Conservation (phyloP, 1,140 invertebrate genomes). For the Mycetomoellerius zeteki region DNA sequence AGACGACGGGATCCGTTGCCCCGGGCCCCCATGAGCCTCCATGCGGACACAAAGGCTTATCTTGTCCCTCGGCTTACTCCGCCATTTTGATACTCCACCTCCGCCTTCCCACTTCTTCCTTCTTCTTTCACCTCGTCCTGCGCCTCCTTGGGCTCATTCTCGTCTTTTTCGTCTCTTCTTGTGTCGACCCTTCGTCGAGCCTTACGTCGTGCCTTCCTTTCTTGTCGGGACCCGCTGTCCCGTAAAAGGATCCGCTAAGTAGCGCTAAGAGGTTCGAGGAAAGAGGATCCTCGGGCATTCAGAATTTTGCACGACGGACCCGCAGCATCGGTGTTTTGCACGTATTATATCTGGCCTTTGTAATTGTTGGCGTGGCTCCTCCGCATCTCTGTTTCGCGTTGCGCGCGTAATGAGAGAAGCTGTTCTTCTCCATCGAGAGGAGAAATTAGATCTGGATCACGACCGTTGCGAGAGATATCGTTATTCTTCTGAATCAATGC, state of each 20-base stretch:
- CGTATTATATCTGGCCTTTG: conserved; percentile 50
- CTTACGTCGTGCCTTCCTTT: conserved; percentile 76
- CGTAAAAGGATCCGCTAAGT: conserved; percentile 84
- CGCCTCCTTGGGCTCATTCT: conserved; percentile 38
- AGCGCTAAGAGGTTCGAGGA: conserved; percentile 82
- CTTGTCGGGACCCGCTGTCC: conserved; percentile 79
- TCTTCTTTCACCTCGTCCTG: conserved; percentile 29
- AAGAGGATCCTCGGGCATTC: conserved; percentile 81
- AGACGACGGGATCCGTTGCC: conserved; percentile 78
- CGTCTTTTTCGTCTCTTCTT: conserved; percentile 73
- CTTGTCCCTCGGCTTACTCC: conserved; percentile 78
- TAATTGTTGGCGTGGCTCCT: conserved; percentile 37
- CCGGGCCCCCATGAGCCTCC: conserved; percentile 69
- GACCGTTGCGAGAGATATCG: not conserved
- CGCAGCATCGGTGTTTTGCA: conserved; percentile 25
- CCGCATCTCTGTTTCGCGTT: conserved; percentile 23
- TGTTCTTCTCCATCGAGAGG: not conserved
- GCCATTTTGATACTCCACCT: conserved; percentile 81
- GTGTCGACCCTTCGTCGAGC: conserved; percentile 62
- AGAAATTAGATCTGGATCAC: conserved; percentile 47
- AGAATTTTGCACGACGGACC: conserved; percentile 75
- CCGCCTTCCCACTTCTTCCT: conserved; percentile 53
- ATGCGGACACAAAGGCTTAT: conserved; percentile 82
- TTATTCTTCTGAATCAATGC: not conserved
- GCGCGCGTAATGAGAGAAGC: conserved; percentile 62